A percentile compares a stretch with the other conserved stretches of the same genome.
Conservation (phyloP, 1,140 invertebrate genomes). For the Lepidurus arcticus region DNA sequence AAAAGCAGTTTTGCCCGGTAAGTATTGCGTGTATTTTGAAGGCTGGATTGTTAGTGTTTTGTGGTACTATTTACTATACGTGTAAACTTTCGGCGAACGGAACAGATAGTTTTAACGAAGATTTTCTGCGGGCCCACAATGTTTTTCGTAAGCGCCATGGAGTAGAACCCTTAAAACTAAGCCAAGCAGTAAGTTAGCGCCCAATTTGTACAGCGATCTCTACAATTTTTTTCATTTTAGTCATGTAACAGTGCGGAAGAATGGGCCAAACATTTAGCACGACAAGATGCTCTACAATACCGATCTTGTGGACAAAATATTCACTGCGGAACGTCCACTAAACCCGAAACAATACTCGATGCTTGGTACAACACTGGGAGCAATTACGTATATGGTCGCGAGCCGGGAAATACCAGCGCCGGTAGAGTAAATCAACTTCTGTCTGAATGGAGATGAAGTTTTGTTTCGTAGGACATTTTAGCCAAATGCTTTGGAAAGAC, state of each 20-base stretch:
- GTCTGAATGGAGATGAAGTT: neutral
- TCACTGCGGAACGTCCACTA: neutral
- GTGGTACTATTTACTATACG: neutral
- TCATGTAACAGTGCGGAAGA: neutral
- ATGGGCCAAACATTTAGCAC: neutral
- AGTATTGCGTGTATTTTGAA: neutral
- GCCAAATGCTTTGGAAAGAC: slow-evolving; percentile 68
- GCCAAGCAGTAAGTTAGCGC: slow-evolving; percentile 56
- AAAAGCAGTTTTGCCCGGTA: neutral
- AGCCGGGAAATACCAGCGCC: neutral
- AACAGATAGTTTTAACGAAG: slow-evolving; percentile 50
- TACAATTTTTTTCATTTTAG: neutral
- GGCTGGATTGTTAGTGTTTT: neutral
- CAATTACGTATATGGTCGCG: neutral
- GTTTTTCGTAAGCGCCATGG: slow-evolving; percentile 68
- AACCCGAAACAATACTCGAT: neutral
- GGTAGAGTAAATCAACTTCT: neutral
- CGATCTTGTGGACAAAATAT: neutral
- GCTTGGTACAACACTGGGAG: neutral
- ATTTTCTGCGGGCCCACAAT: slow-evolving; percentile 66
- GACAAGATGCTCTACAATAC: neutral
- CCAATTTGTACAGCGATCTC: neutral
- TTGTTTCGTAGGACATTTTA: slow-evolving; percentile 56
- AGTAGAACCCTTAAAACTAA: slow-evolving; percentile 59
- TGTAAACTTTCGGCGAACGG: neutral